Evolutionary conservation across 2,113 vertebrate genomes (phyloP).

Genomic region (Calyptomena viridis): DNA sequence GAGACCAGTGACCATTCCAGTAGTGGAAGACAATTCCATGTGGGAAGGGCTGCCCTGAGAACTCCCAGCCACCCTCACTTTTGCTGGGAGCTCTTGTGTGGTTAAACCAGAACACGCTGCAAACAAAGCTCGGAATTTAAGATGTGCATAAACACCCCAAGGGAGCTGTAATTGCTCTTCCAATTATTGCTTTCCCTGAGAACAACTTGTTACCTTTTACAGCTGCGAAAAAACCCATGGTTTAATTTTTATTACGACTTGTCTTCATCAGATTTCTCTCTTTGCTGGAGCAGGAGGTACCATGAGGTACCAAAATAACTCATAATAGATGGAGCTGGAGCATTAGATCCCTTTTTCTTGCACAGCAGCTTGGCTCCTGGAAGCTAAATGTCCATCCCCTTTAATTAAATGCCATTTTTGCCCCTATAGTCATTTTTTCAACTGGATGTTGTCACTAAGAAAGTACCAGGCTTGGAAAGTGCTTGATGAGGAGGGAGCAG

Average conservation of each 20-base stretch:
- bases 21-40: accelerated
- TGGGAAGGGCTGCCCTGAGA: not conserved
- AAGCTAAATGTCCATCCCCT: not conserved
- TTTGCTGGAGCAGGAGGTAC: not conserved
- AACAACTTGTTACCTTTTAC: not conserved
- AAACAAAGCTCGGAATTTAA: accelerated
- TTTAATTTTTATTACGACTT: not conserved
- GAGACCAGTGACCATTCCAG: not conserved
- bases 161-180: not conserved
- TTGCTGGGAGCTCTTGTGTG: accelerated
- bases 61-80: not conserved
- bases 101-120: accelerated
- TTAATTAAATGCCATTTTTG: not conserved
- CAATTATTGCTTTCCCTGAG: not conserved
- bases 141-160: not conserved
- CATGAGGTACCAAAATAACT: not conserved
- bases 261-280: not conserved
- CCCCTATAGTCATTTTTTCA: not conserved
- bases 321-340: not conserved
- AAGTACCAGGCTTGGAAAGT: not conserved
- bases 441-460: not conserved
- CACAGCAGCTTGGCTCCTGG: not conserved
- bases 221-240: not conserved
- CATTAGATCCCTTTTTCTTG: not conserved
- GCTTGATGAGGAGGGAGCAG: not conserved